phyloP scores from a whole-genome alignment of 2,888 invertebrate genomes.

The Rhagium mordax region DNA sequence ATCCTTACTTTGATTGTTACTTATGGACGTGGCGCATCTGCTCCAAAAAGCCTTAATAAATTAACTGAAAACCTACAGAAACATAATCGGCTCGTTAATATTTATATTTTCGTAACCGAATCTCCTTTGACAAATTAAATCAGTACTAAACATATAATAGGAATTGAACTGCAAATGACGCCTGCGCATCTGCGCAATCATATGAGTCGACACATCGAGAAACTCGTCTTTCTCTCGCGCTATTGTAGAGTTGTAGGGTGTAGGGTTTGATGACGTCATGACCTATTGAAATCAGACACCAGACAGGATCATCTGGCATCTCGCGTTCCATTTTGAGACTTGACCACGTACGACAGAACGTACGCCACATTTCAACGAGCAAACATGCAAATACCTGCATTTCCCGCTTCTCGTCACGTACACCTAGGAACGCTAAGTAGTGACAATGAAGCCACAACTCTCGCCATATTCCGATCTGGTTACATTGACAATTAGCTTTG shows the following conservation, averaged over 20 bases:
- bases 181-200: no score
- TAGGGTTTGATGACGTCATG: not conserved
- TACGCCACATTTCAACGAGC: not conserved
- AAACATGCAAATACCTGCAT: slow-evolving; percentile 5
- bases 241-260: no score
- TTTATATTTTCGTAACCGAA: not conserved
- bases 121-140: no score
- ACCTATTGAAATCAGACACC: not conserved
- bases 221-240: no score
- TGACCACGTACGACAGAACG: not conserved
- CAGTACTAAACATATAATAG: no score
- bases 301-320: no score
- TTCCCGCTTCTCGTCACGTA: not conserved
- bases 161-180: no score
- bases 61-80: not conserved
- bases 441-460: slow-evolving; percentile 21
- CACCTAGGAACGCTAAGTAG: slow-evolving; percentile 14
- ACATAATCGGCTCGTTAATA: not conserved
- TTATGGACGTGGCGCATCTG: not conserved
- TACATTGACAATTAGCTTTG: slow-evolving; percentile 35
- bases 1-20: not conserved
- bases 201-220: no score
- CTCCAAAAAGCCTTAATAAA: not conserved
- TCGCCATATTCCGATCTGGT: slow-evolving; percentile 41
- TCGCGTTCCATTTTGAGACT: no score